A percentile compares a stretch with the other conserved stretches of the same genome.
These are phyloP conservation scores for Thinocorus orbignyianus DNA, from an alignment of 2,113 vertebrate genomes.

Conservation along the genomic window DNA sequence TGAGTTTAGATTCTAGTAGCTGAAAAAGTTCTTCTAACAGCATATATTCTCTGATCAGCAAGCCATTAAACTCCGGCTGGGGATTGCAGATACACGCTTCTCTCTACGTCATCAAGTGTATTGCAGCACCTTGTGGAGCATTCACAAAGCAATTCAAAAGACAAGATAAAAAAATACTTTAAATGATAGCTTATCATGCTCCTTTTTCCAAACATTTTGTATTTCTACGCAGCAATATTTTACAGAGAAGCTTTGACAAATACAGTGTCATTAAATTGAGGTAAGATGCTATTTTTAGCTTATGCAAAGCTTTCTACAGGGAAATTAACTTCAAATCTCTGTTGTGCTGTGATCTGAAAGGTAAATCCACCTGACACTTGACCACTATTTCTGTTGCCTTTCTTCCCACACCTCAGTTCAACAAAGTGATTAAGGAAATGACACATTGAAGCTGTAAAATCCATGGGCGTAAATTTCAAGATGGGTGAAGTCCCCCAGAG, in stretches of 20 bases:
- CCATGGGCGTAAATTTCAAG: neutral
- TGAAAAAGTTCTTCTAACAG: neutral
- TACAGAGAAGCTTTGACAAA: neutral
- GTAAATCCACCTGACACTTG: neutral
- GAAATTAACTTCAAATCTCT: neutral
- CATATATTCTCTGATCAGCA: neutral
- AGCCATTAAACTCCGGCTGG: neutral
- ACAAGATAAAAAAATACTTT: neutral
- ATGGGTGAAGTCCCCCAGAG: neutral
- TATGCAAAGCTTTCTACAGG: neutral
- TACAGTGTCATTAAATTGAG: neutral
- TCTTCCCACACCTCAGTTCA: neutral
- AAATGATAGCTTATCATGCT: neutral
- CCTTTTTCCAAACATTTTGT: neutral
- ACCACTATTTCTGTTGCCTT: neutral
- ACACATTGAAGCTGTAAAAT: neutral
- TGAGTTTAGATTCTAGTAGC: neutral
- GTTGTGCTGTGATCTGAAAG: neutral
- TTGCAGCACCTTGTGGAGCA: neutral
- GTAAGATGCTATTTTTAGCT: neutral
- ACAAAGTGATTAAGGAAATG: neutral
- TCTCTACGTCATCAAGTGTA: neutral
- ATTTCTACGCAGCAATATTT: neutral
- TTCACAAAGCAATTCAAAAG: neutral
- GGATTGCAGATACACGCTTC: neutral